Base-by-base conservation (phyloP, 2,113 vertebrate genomes). In the Vireo altiloquus region DNA sequence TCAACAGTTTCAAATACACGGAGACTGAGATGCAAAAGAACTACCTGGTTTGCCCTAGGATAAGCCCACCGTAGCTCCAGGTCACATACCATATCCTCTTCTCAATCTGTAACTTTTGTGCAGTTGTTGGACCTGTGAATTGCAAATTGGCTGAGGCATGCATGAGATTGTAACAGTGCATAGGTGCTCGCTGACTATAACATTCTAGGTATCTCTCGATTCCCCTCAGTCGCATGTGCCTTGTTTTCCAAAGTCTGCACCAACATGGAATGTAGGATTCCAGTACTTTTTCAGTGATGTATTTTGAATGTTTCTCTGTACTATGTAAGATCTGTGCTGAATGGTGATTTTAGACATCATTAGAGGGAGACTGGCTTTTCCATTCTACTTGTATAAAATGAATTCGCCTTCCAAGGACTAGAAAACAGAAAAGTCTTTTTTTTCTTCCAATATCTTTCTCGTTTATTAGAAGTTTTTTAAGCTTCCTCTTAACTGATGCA, bases 401-500 rank as follows among this genome's bases (percentile, higher is more conserved):
- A 94, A 76, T 10, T 82, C 30, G 22, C 16, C 24, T 77, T 89
- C 9, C 57, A 44, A 78, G 46, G 24, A 78, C n/a, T 3, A 63
- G 33, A 89, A 87, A 61, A 69, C 5, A 76, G 10, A 25, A 47
- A 10, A 31, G 12, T 19, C 54, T 0, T 28, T 3, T 86, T 95
- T 86, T 80, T 54, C 75, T 39, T 8, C 40, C 40, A 95, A 50
- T 79, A 59, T 80, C 70, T n/a, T 90, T 60, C 64, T 90, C 65
- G 49, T 75, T 95, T 96, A 84, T 92, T 78, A 82, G 76, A 92
- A 93, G 50, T 22, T 84, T 85, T 87, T 97, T 92, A 92, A 69
- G 66, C n/a, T 95, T 95, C 63, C 54, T 95, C 75, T 88, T 95
- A 93, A 89, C 89, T 93, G 66, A 72, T 96, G 91, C 44, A 93